These are phyloP conservation scores for Anoplophora glabripennis DNA, from an alignment of 1,140 invertebrate species.

Conservation along the genomic window DNA sequence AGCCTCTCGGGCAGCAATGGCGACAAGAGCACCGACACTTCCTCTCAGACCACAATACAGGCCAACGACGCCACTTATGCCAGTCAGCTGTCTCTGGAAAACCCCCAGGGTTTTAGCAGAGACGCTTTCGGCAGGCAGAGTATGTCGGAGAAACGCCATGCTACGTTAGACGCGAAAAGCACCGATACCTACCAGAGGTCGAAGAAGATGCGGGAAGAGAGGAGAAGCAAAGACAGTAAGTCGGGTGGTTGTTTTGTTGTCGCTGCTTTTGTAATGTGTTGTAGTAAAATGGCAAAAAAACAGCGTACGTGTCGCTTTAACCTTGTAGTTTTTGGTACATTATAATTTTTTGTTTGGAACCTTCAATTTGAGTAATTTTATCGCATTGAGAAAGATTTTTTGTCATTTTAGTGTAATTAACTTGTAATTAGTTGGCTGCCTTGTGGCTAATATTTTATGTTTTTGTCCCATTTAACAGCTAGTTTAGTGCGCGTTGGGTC, in stretches of 20 bases:
- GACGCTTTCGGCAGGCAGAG: constrained; percentile 93
- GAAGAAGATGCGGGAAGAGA: constrained; percentile 74
- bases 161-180: constrained; percentile 88
- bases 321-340: not conserved
- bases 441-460: constrained; percentile 34
- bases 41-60: constrained; percentile 32
- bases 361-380: not conserved
- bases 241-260: constrained; percentile 6
- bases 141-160: constrained; percentile 96
- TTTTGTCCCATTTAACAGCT: constrained; percentile 42
- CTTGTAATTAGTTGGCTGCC: not conserved
- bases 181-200: constrained; percentile 94
- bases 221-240: constrained; percentile 48
- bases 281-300: not conserved
- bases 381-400: constrained; percentile 6
- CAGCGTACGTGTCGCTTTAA: not conserved
- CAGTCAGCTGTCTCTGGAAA: constrained; percentile 74
- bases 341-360: not conserved
- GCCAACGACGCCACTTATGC: constrained; percentile 67
- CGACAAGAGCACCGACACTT: constrained; percentile 39
- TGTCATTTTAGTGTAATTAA: constrained; percentile 8
- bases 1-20: constrained; percentile 31
- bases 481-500: constrained; percentile 51
- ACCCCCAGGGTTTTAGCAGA: constrained; percentile 65
- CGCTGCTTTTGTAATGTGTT: not conserved